Evolutionary conservation across 2,888 invertebrate genomes (phyloP).

Genomic region (Mayetiola destructor): DNA sequence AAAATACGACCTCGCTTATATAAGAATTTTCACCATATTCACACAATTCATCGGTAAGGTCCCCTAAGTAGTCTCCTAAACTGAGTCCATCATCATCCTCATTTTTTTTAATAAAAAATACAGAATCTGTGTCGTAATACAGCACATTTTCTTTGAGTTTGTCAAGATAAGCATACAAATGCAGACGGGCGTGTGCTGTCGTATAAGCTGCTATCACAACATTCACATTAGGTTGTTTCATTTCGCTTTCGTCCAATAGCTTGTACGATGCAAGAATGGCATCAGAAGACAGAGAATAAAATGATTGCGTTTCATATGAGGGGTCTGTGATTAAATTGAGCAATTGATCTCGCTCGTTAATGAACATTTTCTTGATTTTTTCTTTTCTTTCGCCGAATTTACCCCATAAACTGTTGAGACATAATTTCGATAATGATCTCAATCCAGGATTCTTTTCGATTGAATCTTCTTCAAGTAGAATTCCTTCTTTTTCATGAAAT

Average conservation of each 20-base stretch:
- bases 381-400: slow-evolving; percentile 16
- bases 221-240: slow-evolving; percentile 19
- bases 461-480: slow-evolving; percentile 18
- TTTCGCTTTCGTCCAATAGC: slow-evolving; percentile 17
- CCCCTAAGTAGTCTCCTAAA: slow-evolving; percentile 25
- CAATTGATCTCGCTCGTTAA: slow-evolving; percentile 17
- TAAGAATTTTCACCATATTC: slow-evolving; percentile 21
- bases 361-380: slow-evolving; percentile 17
- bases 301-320: slow-evolving; percentile 17
- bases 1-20: background rate
- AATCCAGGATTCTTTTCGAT: slow-evolving; percentile 3
- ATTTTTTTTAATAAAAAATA: slow-evolving; percentile 23
- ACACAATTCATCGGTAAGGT: slow-evolving; percentile 27
- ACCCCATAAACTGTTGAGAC: slow-evolving; percentile 15
- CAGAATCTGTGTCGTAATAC: slow-evolving; percentile 30
- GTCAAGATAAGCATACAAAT: slow-evolving; percentile 26
- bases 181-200: slow-evolving; percentile 26
- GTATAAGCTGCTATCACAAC: slow-evolving; percentile 28
- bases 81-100: slow-evolving; percentile 19
- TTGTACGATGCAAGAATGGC: slow-evolving; percentile 20
- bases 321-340: slow-evolving; percentile 19
- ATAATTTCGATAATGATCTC: slow-evolving; percentile 2
- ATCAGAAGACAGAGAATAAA: slow-evolving; percentile 19
- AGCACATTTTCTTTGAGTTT: slow-evolving; percentile 23
- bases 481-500: slow-evolving; percentile 20